Conservation (phyloP, 2,888 invertebrate species). For the Herminia tarsipennalis region DNA sequence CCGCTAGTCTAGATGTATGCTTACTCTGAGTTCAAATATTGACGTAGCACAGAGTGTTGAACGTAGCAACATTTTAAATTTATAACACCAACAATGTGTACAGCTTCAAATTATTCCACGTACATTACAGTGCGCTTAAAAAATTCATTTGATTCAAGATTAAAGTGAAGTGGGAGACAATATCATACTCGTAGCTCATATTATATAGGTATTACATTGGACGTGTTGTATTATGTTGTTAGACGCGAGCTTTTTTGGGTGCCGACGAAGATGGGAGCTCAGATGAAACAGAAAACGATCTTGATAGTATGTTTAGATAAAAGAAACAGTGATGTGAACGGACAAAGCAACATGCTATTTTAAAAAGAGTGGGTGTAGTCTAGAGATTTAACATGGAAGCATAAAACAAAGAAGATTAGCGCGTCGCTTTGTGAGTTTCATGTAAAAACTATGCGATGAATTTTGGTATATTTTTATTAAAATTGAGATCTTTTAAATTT, state of each 20-base stretch:
- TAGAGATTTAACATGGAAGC: too few relatives aligned
- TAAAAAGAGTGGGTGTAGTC: too few relatives aligned
- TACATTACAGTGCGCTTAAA: constrained; percentile 36
- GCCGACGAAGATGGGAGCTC: constrained; percentile 48
- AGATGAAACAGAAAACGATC: constrained; percentile 24
- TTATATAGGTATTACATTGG: constrained; percentile 44
- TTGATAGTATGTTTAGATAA: constrained; percentile 16
- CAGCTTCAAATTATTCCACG: constrained; percentile 44
- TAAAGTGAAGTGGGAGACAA: constrained; percentile 35
- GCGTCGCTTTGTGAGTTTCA: too few relatives aligned
- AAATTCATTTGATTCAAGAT: constrained; percentile 48
- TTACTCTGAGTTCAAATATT: neutral
- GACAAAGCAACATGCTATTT: neutral
- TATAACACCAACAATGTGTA: constrained; percentile 19
- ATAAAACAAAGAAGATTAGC: too few relatives aligned
- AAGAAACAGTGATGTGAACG: neutral
- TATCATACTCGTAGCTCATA: constrained; percentile 38
- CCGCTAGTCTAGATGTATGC: too few relatives aligned
- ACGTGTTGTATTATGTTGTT: constrained; percentile 56
- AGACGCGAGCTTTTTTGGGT: constrained; percentile 57
- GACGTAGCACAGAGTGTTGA: neutral
- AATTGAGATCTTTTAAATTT: too few relatives aligned
- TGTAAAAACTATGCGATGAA: too few relatives aligned
- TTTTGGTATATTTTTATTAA: too few relatives aligned
- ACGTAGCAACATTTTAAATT: constrained; percentile 5